phyloP scores from a whole-genome alignment of 2,888 invertebrate species.

The Scaptomyza cyrtandrae region DNA sequence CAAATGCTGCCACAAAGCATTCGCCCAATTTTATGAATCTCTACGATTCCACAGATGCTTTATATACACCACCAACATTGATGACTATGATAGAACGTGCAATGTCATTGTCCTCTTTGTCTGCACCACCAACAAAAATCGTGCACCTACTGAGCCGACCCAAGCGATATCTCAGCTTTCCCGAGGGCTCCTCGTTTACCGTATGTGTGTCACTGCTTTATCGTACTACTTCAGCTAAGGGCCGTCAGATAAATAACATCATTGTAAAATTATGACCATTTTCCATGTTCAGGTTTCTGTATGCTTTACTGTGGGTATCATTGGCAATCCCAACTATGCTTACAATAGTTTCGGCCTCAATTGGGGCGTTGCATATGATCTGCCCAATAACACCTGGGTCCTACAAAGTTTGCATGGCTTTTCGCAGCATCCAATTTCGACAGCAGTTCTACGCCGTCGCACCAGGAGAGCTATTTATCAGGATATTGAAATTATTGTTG shows the following conservation, averaged over 20 bases:
- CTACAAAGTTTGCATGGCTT: constrained; percentile 83
- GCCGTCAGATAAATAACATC: constrained; percentile 14
- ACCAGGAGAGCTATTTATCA: constrained; percentile 76
- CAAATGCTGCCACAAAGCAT: constrained; percentile 31
- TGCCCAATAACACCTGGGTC: constrained; percentile 86
- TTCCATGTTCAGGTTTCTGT: constrained; percentile 85
- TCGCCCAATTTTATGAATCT: constrained; percentile 28
- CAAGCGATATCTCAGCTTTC: constrained; percentile 86
- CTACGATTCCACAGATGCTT: constrained; percentile 65
- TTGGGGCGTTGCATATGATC: constrained; percentile 89
- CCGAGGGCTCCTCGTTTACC: constrained; percentile 86
- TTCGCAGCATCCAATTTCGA: constrained; percentile 58
- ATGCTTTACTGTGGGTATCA: constrained; percentile 87
- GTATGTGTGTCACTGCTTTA: constrained; percentile 83
- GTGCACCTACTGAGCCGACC: constrained; percentile 67
- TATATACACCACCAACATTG: constrained; percentile 69
- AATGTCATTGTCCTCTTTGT: constrained; percentile 33
- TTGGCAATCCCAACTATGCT: constrained; percentile 86
- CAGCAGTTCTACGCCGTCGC: constrained; percentile 85
- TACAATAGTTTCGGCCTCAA: constrained; percentile 88
- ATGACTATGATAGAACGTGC: constrained; percentile 75
- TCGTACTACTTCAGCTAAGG: neutral
- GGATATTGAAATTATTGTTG: constrained; percentile 85
- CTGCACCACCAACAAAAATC: constrained; percentile 19
- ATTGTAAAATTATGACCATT: constrained; percentile 6